Percentiles rank a stretch among this genome's conserved stretches.
Evolutionary conservation across 1,140 invertebrate genomes (phyloP).

Genomic region (Zaprionus gabonicus): DNA sequence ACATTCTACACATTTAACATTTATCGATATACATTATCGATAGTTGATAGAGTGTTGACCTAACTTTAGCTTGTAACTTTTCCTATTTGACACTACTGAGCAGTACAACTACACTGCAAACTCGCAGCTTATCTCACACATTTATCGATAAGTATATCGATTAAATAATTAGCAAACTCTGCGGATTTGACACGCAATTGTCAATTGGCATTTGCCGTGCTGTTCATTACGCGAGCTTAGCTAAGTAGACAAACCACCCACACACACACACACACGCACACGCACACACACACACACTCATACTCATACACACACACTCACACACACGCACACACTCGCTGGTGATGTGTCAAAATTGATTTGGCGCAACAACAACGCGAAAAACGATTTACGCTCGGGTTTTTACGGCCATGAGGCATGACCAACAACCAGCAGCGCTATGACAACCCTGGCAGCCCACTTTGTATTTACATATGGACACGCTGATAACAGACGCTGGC

Average conservation of each 20-base stretch:
- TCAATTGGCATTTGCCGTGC: slow-evolving; percentile 13
- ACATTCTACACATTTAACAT: not conserved
- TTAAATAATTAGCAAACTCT: slow-evolving; percentile 7
- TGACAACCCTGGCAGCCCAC: slow-evolving; percentile 42
- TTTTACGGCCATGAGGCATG: slow-evolving; percentile 37
- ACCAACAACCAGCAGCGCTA: slow-evolving; percentile 38
- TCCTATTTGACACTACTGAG: no score
- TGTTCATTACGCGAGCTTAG: slow-evolving; percentile 39
- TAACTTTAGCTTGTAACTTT: no score
- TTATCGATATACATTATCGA: slow-evolving; percentile 20
- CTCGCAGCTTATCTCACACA: not conserved
- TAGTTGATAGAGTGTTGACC: not conserved
- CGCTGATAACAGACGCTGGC: slow-evolving; percentile 30
- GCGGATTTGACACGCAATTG: slow-evolving; percentile 8
- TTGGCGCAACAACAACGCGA: slow-evolving; percentile 26
- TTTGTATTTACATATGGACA: slow-evolving; percentile 48
- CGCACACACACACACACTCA: not conserved
- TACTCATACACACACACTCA: not conserved
- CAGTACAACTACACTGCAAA: no score
- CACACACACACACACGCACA: not conserved
- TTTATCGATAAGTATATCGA: slow-evolving; percentile 22
- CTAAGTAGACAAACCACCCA: slow-evolving; percentile 36
- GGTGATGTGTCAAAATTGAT: slow-evolving; percentile 47
- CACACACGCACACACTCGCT: not conserved
- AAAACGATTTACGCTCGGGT: slow-evolving; percentile 20